phyloP scores from a whole-genome alignment of 30 jellyfish, hydroid and myxozoan genomes.

The Aurelia aurita complex sp. Pacific region DNA sequence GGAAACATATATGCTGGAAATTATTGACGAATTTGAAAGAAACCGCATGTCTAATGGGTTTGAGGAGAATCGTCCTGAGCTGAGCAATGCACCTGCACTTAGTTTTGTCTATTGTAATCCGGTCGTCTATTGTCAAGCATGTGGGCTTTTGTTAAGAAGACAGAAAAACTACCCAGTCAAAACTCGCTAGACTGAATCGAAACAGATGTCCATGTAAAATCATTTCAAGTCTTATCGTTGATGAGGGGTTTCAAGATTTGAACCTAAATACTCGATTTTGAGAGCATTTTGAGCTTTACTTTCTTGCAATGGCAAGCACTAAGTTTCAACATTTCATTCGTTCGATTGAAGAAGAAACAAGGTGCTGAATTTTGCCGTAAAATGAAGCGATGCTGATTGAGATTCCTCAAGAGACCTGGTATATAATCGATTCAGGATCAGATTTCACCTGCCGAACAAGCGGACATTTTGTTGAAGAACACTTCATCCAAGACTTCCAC shows the following conservation, averaged over 20 bases:
- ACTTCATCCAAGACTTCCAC: neutral
- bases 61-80: too few species aligned
- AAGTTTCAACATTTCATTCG: too few species aligned
- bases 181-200: constrained; percentile 31
- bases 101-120: constrained; percentile 31
- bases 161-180: constrained; percentile 48
- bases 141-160: constrained; percentile 32
- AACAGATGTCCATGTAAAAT: constrained; percentile 60
- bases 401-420: neutral
- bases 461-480: constrained; percentile 43
- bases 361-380: too few species aligned
- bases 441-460: constrained; percentile 37
- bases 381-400: neutral
- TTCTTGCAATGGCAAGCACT: too few species aligned
- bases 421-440: constrained; percentile 5
- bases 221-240: constrained; percentile 39
- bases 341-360: neutral
- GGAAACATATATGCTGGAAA: too few species aligned
- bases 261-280: neutral
- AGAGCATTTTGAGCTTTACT: too few species aligned
- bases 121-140: constrained; percentile 20
- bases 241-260: constrained; percentile 5
- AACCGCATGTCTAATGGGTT: too few species aligned
- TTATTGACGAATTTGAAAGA: too few species aligned
- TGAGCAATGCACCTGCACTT: constrained; percentile 46